Conservation (phyloP, 1,140 invertebrate genomes). For the Globodera ellingtonae region DNA sequence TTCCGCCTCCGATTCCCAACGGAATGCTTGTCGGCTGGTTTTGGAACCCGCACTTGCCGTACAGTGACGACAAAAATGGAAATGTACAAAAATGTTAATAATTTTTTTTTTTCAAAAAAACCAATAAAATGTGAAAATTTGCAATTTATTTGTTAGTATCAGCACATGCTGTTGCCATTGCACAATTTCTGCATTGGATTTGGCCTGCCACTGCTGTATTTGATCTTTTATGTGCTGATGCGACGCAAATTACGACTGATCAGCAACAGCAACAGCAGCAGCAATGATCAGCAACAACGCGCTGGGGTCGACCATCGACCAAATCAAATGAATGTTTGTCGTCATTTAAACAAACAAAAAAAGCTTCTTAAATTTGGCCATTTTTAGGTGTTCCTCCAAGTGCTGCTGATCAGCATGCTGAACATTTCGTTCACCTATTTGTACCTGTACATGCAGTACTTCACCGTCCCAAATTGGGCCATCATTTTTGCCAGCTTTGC, state of each 20-base stretch:
- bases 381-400: slow-evolving; percentile 2
- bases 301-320: too few relatives aligned
- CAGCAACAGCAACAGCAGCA: not conserved
- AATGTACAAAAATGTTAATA: not conserved
- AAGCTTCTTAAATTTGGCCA: not conserved
- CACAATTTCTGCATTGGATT: not conserved
- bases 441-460: slow-evolving; percentile 6
- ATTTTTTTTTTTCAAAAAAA: not conserved
- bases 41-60: slow-evolving; percentile 35
- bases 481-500: too few relatives aligned
- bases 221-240: not conserved
- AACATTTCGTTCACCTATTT: not conserved
- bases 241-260: not conserved
- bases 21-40: slow-evolving; percentile 32
- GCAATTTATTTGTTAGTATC: not conserved
- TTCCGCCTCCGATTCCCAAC: slow-evolving; percentile 24
- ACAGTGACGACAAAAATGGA: slow-evolving; percentile 6
- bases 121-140: not conserved
- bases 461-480: too few relatives aligned
- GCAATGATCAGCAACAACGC: too few relatives aligned
- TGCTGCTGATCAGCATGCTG: slow-evolving; percentile 1
- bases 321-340: not conserved
- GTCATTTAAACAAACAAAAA: too few relatives aligned
- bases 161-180: not conserved
- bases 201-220: not conserved